Evolutionary conservation across 30 jellyfish, hydroid and myxozoan species (phyloP).

Genomic region (Aurelia sp.): DNA sequence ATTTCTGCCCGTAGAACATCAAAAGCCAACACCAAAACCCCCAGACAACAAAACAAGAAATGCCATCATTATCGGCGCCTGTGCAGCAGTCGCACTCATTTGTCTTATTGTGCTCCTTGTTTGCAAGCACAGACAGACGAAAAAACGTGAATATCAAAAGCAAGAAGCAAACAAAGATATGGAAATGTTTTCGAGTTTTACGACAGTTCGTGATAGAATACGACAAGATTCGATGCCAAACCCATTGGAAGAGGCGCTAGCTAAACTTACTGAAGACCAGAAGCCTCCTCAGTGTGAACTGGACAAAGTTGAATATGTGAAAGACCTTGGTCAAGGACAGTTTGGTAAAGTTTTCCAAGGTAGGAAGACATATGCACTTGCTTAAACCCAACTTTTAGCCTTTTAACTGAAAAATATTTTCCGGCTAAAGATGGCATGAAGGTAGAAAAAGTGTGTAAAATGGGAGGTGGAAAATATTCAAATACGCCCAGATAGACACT

Average conservation of each 20-base stretch:
- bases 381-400: too few relatives aligned
- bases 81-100: slow-evolving; percentile 17
- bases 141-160: slow-evolving; percentile 6
- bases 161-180: slow-evolving; percentile 29
- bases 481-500: too few relatives aligned
- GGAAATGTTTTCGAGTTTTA: slow-evolving; percentile 47
- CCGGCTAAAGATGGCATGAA: too few relatives aligned
- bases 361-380: background rate
- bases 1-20: too few relatives aligned
- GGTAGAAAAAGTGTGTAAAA: too few relatives aligned
- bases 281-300: slow-evolving; percentile 90
- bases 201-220: slow-evolving; percentile 88
- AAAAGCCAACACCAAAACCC: background rate
- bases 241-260: slow-evolving; percentile 73
- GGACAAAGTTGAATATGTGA: slow-evolving; percentile 86
- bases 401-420: too few relatives aligned
- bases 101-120: background rate
- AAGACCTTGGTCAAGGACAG: slow-evolving; percentile 98
- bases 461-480: too few relatives aligned
- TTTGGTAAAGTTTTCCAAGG: slow-evolving; percentile 99
- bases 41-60: background rate
- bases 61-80: slow-evolving; percentile 1
- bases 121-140: background rate
- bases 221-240: slow-evolving; percentile 77
- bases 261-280: slow-evolving; percentile 64